Evolutionary conservation across 2,888 invertebrate species (phyloP), one percentile per base, ranked within the genome.

Genomic region (Lydus trimaculatus): DNA sequence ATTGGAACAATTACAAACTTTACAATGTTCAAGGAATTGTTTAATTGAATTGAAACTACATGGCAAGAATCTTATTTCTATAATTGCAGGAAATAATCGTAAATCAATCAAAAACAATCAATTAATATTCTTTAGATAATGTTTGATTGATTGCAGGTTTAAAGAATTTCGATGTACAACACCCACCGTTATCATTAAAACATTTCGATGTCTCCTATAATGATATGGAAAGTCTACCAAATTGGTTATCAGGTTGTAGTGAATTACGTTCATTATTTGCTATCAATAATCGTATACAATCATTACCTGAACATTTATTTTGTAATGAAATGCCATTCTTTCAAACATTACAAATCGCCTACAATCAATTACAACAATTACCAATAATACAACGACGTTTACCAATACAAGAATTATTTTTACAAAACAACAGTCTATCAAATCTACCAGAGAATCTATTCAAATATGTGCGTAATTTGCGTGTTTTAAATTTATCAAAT

Each of bases 1-100:
- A 3, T 87, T 95, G 64, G 91, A 92, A 28, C 92, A 93, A 70
- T 86, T 95, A 62, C 91, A 94, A 78, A 91, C 91, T 73, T 86
- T 95, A 39, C 91, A 93, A 76, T 95, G 94, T 79, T 91, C 82
- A 31, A 89, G 92, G 82, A 95, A 95, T 84, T 87, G 89, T 70
- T 86, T 95, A 65, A 91, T 91, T 73, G 92, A 94, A 78, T 86
- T 95, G 43, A 91, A 92, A 3, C 84, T 95, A n/a, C 92, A 94
- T 81, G 95, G 94, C 8, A 91, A 90, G 75, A 90, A 91, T 75
- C 85, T 95, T 63, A 88, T 89, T n/a, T 92, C 91, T 0, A 87
- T 95, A 63, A 90, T 91, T 60, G 94, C 94, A n/a, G 92, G 93
- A 78, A 90, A 93, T 80, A 95, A 95, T 80, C 90, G 94, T 94